Conservation (phyloP, 2,888 invertebrate species). For the Aleiodes testaceus region DNA sequence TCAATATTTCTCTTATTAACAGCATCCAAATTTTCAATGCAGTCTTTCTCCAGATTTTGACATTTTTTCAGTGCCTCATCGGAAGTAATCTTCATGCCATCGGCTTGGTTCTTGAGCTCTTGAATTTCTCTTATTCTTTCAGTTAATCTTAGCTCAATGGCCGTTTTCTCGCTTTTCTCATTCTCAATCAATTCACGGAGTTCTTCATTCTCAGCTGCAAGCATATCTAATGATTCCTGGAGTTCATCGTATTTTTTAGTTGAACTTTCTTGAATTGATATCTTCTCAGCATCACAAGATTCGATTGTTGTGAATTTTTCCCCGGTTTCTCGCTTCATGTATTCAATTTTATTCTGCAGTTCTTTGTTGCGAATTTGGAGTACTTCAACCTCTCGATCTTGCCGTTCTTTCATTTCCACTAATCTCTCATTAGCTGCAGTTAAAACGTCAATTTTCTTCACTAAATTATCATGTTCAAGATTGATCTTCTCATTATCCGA, state of each 20-base stretch:
- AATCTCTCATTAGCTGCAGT: slow-evolving; percentile 85
- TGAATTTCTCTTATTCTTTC: slow-evolving; percentile 58
- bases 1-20: slow-evolving; percentile 55
- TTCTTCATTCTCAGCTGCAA: slow-evolving; percentile 79
- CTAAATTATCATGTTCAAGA: slow-evolving; percentile 80
- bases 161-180: slow-evolving; percentile 70
- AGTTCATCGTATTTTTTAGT: slow-evolving; percentile 73
- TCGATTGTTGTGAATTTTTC: slow-evolving; percentile 38
- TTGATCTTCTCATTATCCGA: slow-evolving; percentile 77
- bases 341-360: slow-evolving; percentile 79
- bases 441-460: slow-evolving; percentile 83
- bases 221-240: slow-evolving; percentile 75
- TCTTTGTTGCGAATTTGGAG: slow-evolving; percentile 84
- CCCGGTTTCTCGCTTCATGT: slow-evolving; percentile 68
- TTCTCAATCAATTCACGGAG: slow-evolving; percentile 76
- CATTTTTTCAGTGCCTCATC: slow-evolving; percentile 60
- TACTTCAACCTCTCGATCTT: slow-evolving; percentile 84
- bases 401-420: slow-evolving; percentile 86
- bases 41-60: slow-evolving; percentile 27
- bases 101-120: slow-evolving; percentile 57
- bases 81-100: slow-evolving; percentile 59
- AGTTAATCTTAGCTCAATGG: slow-evolving; percentile 50
- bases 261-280: slow-evolving; percentile 11
- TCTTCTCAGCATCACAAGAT: slow-evolving; percentile 34
- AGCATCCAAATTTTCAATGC: slow-evolving; percentile 53